Conservation (phyloP, 2,797 vertebrate genomes). For the Kryptopterus vitreolus region DNA sequence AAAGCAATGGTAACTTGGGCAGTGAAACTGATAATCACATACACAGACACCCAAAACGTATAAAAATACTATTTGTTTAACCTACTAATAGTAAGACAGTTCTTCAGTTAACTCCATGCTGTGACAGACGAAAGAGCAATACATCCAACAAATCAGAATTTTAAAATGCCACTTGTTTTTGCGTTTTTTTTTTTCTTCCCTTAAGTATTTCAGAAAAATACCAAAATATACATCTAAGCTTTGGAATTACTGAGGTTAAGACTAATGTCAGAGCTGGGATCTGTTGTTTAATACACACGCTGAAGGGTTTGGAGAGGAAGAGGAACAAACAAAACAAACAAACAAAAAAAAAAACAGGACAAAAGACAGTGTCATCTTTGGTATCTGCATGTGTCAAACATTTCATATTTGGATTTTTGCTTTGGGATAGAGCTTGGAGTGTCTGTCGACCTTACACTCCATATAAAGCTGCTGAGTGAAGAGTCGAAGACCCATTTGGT, state of each 20-base stretch:
- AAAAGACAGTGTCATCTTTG: constrained; percentile 92
- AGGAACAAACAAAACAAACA: constrained; percentile 65
- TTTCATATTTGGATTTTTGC: constrained; percentile 99
- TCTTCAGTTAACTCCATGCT: constrained; percentile 97
- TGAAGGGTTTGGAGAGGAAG: constrained; percentile 84
- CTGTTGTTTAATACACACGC: constrained; percentile 97
- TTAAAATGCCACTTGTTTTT: constrained; percentile 79
- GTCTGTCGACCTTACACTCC: constrained; percentile 82
- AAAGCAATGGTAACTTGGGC: constrained; percentile 92
- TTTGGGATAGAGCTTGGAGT: constrained; percentile 99
- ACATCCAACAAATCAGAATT: constrained; percentile 93
- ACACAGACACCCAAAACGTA: constrained; percentile 96
- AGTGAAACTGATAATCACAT: constrained; percentile 92
- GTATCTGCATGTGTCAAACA: constrained; percentile 99
- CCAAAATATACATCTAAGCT: constrained; percentile 99
- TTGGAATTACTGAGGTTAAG: constrained; percentile 99
- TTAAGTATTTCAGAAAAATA: constrained; percentile 98
- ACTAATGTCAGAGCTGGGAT: constrained; percentile 99
- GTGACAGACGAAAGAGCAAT: constrained; percentile 94
- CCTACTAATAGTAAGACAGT: constrained; percentile 99
- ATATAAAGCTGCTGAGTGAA: constrained; percentile 85
- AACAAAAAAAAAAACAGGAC: constrained; percentile 66
- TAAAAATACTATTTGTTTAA: constrained; percentile 99
- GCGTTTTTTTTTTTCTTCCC: constrained; percentile 51
- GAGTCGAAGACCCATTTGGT: constrained; percentile 79